Evolutionary conservation across 2,113 vertebrate species (phyloP).

Genomic region (Campylomormyrus tamandua): DNA sequence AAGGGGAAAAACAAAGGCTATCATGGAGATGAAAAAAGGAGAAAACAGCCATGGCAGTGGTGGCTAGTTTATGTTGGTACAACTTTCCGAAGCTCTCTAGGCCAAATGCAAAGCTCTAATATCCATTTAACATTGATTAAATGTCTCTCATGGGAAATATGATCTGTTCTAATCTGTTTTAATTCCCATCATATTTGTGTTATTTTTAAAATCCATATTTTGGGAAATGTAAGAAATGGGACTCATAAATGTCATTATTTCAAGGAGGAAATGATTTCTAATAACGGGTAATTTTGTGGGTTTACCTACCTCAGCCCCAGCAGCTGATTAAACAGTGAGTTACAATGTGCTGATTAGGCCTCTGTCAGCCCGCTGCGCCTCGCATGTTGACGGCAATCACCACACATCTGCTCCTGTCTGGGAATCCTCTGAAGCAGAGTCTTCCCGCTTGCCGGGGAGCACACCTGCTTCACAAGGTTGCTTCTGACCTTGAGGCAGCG

Average conservation of each 20-base stretch:
- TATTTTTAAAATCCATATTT: constrained; percentile 40
- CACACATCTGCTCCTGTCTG: background rate
- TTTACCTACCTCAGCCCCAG: background rate
- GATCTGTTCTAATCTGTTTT: constrained; percentile 29
- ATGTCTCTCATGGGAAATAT: constrained; percentile 28
- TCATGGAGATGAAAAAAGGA: background rate
- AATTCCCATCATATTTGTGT: constrained; percentile 29
- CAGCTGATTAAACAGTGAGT: background rate
- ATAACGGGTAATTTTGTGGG: constrained; percentile 25
- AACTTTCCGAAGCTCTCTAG: constrained; percentile 4
- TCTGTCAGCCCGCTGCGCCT: background rate
- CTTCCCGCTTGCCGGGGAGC: background rate
- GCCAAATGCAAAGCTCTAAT: background rate
- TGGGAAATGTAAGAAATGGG: constrained; percentile 33
- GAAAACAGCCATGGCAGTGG: background rate
- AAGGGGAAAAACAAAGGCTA: background rate
- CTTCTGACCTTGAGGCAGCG: background rate
- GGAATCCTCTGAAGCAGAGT: background rate
- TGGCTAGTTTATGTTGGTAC: background rate
- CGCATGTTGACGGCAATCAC: background rate
- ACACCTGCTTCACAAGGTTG: background rate
- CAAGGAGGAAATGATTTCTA: constrained; percentile 28
- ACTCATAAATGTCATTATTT: constrained; percentile 42
- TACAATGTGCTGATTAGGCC: constrained; percentile 32
- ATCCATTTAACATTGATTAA: constrained; percentile 12